phyloP scores from a whole-genome alignment of 2,888 invertebrate species.

The Glyphotaelius pellucidus region DNA sequence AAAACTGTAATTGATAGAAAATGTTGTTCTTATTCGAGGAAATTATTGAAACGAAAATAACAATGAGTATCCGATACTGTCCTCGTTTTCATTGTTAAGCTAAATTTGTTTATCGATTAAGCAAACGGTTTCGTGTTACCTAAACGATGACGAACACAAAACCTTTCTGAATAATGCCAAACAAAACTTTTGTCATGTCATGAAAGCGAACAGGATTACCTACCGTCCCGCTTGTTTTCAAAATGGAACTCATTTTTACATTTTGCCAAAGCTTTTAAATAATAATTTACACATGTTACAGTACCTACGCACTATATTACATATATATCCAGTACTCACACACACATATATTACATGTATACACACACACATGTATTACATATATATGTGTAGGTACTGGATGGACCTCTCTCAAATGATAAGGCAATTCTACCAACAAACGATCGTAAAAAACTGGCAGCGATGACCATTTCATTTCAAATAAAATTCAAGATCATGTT shows the following conservation, averaged over 20 bases:
- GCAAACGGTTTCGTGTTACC: conserved; percentile 33
- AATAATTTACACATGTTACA: conserved; percentile 14
- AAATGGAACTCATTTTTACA: not conserved
- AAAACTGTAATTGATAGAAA: not conserved
- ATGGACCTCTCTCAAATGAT: not conserved
- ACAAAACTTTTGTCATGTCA: conserved; percentile 45
- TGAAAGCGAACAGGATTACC: conserved; percentile 11
- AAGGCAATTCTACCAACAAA: not conserved
- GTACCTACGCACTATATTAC: too few species aligned
- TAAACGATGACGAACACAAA: conserved; percentile 31
- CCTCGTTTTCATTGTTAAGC: conserved; percentile 36
- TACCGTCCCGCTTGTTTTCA: not conserved
- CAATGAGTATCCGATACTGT: conserved; percentile 2
- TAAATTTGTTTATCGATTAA: conserved; percentile 43
- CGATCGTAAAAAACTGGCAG: not conserved
- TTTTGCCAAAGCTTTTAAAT: not conserved
- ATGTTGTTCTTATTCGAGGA: conserved; percentile 2
- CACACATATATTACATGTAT: too few species aligned
- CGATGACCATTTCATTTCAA: not conserved
- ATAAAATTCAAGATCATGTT: not conserved
- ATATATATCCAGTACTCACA: too few species aligned
- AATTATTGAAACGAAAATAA: not conserved
- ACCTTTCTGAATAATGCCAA: conserved; percentile 33
- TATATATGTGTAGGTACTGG: not conserved
- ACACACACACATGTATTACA: too few species aligned